Conservation (phyloP, 30 jellyfish, hydroid and myxozoan genomes). For the Turritopsis dohrnii region DNA sequence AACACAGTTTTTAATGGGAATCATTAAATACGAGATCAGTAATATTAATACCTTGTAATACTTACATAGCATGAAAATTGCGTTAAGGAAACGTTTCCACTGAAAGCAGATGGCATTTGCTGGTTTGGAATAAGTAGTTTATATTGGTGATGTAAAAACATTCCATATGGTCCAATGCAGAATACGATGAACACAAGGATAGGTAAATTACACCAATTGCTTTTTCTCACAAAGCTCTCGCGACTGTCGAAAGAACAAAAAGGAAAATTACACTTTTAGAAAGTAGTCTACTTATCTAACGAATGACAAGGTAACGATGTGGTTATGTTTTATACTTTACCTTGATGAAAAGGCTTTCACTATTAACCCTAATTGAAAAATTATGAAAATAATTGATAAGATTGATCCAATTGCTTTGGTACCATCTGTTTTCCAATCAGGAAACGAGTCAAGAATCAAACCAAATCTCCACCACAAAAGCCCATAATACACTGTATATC, state of each 20-base stretch:
- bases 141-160: conserved; percentile 5
- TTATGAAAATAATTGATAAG: not conserved
- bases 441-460: not conserved
- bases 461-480: conserved; percentile 8
- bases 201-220: not conserved
- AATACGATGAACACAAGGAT: not conserved
- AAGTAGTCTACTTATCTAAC: no score
- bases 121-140: not conserved
- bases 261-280: not conserved
- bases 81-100: not conserved
- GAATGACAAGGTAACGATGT: no score
- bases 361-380: not conserved
- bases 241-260: not conserved
- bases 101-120: not conserved
- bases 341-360: not conserved
- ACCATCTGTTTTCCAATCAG: not conserved
- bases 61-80: conserved; percentile 8
- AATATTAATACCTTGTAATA: not conserved
- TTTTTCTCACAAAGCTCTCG: not conserved
- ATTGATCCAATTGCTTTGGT: not conserved
- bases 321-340: no score
- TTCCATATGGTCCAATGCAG: conserved; percentile 5
- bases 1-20: no score
- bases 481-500: not conserved
- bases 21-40: no score